phyloP scores from a whole-genome alignment of 2,797 vertebrate species.

The Xiphorhynchus erythropygius region DNA sequence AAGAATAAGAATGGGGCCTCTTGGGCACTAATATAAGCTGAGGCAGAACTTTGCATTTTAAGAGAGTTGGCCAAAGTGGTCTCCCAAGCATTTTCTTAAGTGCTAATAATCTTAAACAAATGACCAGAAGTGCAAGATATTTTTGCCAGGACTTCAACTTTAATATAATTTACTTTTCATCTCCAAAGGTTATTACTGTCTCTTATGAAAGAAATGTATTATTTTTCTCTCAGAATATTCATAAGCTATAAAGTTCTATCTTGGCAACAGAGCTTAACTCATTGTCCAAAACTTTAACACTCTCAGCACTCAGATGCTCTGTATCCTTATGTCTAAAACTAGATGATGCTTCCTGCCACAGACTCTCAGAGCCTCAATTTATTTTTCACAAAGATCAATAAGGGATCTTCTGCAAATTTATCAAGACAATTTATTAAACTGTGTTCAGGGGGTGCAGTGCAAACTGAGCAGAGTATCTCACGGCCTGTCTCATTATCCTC shows the following conservation, averaged over 20 bases:
- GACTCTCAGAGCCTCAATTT: not conserved
- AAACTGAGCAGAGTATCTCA: not conserved
- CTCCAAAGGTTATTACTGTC: not conserved
- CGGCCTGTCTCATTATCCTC: not conserved
- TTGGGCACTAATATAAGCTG: conserved; percentile 29
- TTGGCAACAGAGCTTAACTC: conserved; percentile 26
- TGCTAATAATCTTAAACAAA: conserved; percentile 2
- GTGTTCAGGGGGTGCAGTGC: not conserved
- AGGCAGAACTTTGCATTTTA: conserved; percentile 36
- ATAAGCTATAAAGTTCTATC: conserved; percentile 7
- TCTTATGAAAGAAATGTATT: not conserved
- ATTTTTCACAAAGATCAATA: not conserved
- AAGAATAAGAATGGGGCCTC: conserved; percentile 47
- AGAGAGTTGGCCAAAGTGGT: not conserved
- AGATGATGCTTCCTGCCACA: not conserved
- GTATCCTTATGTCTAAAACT: conserved; percentile 10
- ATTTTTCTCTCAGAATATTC: conserved; percentile 13
- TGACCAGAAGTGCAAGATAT: not conserved
- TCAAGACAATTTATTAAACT: not conserved
- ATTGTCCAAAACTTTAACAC: not conserved
- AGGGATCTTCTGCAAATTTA: not conserved
- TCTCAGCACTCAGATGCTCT: not conserved
- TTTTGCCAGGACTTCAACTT: conserved; percentile 35
- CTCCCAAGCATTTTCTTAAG: conserved; percentile 18
- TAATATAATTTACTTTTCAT: conserved; percentile 43